Evolutionary conservation across 2,888 invertebrate species (phyloP).

Genomic region (Amiota mariae): DNA sequence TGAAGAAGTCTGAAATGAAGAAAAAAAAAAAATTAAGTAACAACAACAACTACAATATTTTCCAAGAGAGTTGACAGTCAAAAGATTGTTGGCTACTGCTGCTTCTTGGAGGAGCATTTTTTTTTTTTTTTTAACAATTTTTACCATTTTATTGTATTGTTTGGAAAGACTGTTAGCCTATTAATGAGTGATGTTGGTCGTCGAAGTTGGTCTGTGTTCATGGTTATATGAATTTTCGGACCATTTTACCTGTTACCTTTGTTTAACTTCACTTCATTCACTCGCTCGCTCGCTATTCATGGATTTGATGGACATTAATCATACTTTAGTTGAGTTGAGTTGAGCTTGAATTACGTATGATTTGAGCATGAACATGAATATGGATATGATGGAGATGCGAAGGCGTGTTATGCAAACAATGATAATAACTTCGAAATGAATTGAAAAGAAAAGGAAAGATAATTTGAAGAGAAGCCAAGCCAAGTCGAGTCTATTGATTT

Average conservation of each 20-base stretch:
- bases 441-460: too few species aligned
- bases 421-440: too few species aligned
- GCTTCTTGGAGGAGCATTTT: not conserved
- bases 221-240: not conserved
- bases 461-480: too few species aligned
- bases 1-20: too few species aligned
- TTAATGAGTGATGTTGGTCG: slow-evolving; percentile 54
- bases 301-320: slow-evolving; percentile 54
- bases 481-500: too few species aligned
- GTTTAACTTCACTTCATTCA: not conserved
- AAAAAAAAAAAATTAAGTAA: too few species aligned
- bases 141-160: not conserved
- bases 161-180: slow-evolving; percentile 28
- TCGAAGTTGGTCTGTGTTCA: not conserved
- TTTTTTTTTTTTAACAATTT: not conserved
- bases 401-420: slow-evolving; percentile 5
- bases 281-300: not conserved
- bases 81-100: slow-evolving; percentile 3
- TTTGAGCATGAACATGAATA: too few species aligned
- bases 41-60: not conserved
- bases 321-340: slow-evolving; percentile 49
- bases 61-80: slow-evolving; percentile 19
- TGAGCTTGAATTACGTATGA: slow-evolving; percentile 13
- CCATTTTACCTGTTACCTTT: slow-evolving; percentile 12
- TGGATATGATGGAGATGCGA: too few species aligned